These are phyloP conservation scores for Megalops cyprinoides DNA, from an alignment of 2,797 vertebrate species.

Conservation along the genomic window DNA sequence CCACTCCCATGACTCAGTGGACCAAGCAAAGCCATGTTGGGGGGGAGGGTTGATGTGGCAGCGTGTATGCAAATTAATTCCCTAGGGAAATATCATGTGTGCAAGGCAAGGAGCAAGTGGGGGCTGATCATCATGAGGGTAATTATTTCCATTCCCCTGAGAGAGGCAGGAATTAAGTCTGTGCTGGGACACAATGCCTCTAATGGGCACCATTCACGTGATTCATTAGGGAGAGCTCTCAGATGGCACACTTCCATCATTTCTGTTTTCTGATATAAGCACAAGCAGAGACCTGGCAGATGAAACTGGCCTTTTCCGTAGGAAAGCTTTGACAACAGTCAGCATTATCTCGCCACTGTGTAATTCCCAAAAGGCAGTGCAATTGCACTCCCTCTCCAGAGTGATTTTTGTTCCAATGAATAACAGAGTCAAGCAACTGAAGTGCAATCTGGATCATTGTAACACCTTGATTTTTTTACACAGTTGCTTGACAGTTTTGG, in stretches of 20 bases:
- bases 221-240: background rate
- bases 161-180: background rate
- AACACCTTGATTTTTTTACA: background rate
- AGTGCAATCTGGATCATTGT: background rate
- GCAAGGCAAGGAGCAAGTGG: background rate
- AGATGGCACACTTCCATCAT: background rate
- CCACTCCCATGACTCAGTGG: slow-evolving; percentile 2
- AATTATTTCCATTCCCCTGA: slow-evolving; percentile 2
- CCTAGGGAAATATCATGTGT: slow-evolving; percentile 7
- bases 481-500: background rate
- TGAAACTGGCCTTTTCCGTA: background rate
- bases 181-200: background rate
- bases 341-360: background rate
- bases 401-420: slow-evolving; percentile 7
- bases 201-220: background rate
- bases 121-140: slow-evolving; percentile 10
- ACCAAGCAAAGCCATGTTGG: background rate
- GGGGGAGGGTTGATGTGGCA: background rate
- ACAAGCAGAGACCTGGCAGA: background rate
- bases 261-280: background rate
- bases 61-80: background rate
- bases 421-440: background rate
- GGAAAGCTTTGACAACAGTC: too few relatives aligned
- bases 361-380: background rate
- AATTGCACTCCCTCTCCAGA: background rate